Evolutionary conservation across 1,140 invertebrate species (phyloP).

Genomic region (Aporrectodea caliginosa): DNA sequence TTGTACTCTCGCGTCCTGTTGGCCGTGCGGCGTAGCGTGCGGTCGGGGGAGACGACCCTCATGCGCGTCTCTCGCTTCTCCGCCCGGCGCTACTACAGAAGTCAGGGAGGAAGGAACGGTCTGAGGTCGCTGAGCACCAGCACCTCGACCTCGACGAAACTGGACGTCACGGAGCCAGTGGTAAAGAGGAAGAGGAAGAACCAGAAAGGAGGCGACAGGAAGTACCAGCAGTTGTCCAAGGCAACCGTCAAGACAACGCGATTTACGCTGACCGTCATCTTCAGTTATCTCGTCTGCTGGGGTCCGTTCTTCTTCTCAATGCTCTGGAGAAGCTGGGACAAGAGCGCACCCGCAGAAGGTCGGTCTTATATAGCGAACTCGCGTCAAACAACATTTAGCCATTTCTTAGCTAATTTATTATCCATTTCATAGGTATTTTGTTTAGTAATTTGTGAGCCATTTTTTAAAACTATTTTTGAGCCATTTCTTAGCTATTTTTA

Average conservation of each 20-base stretch:
- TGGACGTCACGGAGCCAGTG: no score
- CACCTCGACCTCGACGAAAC: background rate
- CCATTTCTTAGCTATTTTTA: no score
- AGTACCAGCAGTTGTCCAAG: background rate
- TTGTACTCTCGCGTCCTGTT: conserved; percentile 62
- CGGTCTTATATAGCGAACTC: no score
- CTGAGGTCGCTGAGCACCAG: no score
- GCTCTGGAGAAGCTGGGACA: conserved; percentile 24
- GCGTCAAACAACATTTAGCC: no score
- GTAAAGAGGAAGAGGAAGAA: no score
- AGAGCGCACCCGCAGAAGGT: conserved; percentile 22
- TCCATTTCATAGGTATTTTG: no score
- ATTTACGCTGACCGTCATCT: conserved; percentile 68
- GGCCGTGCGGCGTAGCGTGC: conserved; percentile 53
- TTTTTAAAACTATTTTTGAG: no score
- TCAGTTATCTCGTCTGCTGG: conserved; percentile 67
- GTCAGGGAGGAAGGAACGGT: no score
- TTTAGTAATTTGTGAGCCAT: no score
- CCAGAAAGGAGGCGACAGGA: background rate
- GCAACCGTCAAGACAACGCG: conserved; percentile 69
- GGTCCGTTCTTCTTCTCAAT: conserved; percentile 64
- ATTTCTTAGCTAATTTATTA: no score
- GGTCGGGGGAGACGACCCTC: conserved; percentile 23
- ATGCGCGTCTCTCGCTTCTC: no score
- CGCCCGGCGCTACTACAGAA: background rate